These are phyloP conservation scores for Drosophila putrida DNA, from an alignment of 2,888 invertebrate genomes.

Conservation along the genomic window DNA sequence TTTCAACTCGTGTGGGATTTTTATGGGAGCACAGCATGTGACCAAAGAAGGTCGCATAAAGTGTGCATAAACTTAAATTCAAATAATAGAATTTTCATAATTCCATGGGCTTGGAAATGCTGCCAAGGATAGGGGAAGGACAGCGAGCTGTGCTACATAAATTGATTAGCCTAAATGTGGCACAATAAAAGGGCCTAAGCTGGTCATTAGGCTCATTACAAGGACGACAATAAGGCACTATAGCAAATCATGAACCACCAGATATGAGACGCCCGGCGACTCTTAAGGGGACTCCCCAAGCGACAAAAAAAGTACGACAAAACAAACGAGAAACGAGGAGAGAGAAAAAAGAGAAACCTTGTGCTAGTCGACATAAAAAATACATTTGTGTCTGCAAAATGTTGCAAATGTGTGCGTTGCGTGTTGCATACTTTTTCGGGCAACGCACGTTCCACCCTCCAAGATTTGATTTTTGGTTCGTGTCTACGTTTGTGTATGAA, in stretches of 20 bases:
- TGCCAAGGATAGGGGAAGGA: no score
- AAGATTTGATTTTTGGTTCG: slow-evolving; percentile 10
- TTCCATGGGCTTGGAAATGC: background rate
- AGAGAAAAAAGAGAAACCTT: slow-evolving; percentile 18
- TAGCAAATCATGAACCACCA: slow-evolving; percentile 46
- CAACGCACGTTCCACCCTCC: slow-evolving; percentile 34
- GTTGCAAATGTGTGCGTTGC: slow-evolving; percentile 64
- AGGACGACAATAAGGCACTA: slow-evolving; percentile 34
- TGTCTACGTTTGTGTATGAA: slow-evolving; percentile 2
- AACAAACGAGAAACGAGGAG: slow-evolving; percentile 5
- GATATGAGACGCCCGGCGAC: slow-evolving; percentile 35
- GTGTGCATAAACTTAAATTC: slow-evolving; percentile 32
- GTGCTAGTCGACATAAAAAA: slow-evolving; percentile 68
- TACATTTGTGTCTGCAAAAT: slow-evolving; percentile 63
- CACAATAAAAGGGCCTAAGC: slow-evolving; percentile 55
- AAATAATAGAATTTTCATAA: slow-evolving; percentile 34
- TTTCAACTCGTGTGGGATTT: slow-evolving; percentile 29
- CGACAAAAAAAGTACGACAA: slow-evolving; percentile 30
- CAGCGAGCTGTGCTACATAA: slow-evolving; percentile 43
- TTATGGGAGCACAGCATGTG: slow-evolving; percentile 49
- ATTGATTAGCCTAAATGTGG: slow-evolving; percentile 57
- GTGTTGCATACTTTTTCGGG: slow-evolving; percentile 50
- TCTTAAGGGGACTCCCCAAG: slow-evolving; percentile 59
- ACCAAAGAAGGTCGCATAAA: slow-evolving; percentile 28
- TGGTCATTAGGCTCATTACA: slow-evolving; percentile 61